A percentile compares a stretch with the other conserved stretches of the same genome.
These are phyloP conservation scores for Ceriagrion tenellum DNA, from an alignment of 2,888 invertebrate species.

Conservation along the genomic window DNA sequence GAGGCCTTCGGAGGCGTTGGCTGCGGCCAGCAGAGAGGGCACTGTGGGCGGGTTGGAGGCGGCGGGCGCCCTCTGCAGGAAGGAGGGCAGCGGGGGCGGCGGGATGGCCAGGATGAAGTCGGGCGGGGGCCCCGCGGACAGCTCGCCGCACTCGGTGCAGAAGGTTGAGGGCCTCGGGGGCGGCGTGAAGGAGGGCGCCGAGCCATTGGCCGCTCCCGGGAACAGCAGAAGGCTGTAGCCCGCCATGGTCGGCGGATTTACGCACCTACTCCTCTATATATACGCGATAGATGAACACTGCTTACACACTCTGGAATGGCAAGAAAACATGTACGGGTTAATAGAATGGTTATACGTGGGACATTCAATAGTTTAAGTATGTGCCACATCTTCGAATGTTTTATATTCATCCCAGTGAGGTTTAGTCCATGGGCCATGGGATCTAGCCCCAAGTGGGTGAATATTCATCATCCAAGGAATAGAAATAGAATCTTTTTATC, in stretches of 20 bases:
- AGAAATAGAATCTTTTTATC: too few species aligned
- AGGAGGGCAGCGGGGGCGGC: constrained; percentile 90
- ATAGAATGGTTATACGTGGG: too few species aligned
- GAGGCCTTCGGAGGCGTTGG: constrained; percentile 72
- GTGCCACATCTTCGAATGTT: too few species aligned
- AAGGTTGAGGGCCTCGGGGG: constrained; percentile 72
- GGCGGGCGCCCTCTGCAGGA: constrained; percentile 79
- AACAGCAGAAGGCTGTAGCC: constrained; percentile 52
- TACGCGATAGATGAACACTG: too few species aligned
- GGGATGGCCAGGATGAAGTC: constrained; percentile 91
- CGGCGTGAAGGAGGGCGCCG: constrained; percentile 46
- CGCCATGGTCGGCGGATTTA: not conserved
- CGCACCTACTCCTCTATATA: too few species aligned
- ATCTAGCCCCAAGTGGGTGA: too few species aligned
- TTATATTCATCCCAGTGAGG: too few species aligned
- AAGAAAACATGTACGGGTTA: too few species aligned
- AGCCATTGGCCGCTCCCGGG: constrained; percentile 45
- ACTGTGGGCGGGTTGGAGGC: constrained; percentile 75
- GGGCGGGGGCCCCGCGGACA: constrained; percentile 86
- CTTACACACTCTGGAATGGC: too few species aligned
- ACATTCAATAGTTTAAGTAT: too few species aligned
- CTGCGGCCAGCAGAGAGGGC: constrained; percentile 74
- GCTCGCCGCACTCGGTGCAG: constrained; percentile 76
- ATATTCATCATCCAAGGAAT: too few species aligned
- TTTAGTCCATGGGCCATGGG: too few species aligned